These are phyloP conservation scores for Volucella inflata DNA, from an alignment of 2,888 invertebrate species.

Conservation along the genomic window DNA sequence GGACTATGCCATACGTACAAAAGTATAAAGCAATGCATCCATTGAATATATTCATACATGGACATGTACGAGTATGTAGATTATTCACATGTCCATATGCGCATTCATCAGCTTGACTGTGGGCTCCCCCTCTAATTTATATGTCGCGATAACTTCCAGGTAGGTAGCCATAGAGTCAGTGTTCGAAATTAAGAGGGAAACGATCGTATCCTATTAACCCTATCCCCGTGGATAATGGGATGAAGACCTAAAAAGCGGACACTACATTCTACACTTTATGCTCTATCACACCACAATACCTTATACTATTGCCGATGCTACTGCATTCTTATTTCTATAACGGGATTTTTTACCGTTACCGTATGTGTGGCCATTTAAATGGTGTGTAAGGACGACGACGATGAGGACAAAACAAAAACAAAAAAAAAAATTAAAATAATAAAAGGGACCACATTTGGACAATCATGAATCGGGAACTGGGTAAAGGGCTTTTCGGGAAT, in stretches of 20 bases:
- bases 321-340: conserved; percentile 51
- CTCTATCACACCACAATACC: no score
- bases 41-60: no score
- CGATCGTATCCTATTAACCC: conserved; percentile 56
- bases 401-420: neutral
- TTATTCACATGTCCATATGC: conserved; percentile 10
- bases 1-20: neutral
- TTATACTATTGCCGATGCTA: conserved; percentile 10
- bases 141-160: conserved; percentile 53
- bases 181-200: conserved; percentile 60
- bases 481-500: neutral
- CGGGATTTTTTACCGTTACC: conserved; percentile 43
- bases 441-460: conserved; percentile 48
- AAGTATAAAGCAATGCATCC: conserved; percentile 11
- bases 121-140: conserved; percentile 17
- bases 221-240: conserved; percentile 1
- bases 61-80: neutral
- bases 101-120: no score
- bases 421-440: neutral
- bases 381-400: neutral
- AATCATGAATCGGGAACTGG: conserved; percentile 2
- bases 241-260: conserved; percentile 46
- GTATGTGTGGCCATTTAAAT: conserved; percentile 53
- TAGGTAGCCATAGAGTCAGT: conserved; percentile 67
- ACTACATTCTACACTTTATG: conserved; percentile 17